A percentile compares a stretch with the other conserved stretches of the same genome.
These are phyloP conservation scores for Pogonocichla stellata DNA, from an alignment of 2,113 vertebrate species.

Conservation along the genomic window DNA sequence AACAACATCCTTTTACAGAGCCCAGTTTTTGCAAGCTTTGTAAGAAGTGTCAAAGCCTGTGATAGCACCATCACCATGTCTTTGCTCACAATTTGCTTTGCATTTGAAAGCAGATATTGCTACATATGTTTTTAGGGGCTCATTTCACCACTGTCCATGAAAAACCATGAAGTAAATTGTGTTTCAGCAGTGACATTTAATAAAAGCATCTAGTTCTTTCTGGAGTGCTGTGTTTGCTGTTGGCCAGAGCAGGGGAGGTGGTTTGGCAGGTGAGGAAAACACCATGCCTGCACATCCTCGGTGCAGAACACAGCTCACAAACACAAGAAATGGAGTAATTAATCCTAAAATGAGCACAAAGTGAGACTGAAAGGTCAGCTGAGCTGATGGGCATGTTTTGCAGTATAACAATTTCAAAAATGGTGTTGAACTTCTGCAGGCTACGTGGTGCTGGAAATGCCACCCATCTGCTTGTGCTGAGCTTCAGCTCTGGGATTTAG, in stretches of 20 bases:
- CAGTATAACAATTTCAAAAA: not conserved
- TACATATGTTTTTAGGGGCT: not conserved
- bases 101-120: not conserved
- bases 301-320: not conserved
- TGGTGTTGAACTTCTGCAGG: not conserved
- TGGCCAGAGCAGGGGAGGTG: not conserved
- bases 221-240: not conserved
- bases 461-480: not conserved
- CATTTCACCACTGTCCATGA: not conserved
- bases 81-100: not conserved
- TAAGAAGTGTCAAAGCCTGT: not conserved
- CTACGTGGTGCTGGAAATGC: not conserved
- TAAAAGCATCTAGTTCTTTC: not conserved
- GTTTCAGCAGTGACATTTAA: not conserved
- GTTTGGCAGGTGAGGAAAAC: not conserved
- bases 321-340: not conserved
- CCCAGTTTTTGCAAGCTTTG: not conserved
- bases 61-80: not conserved
- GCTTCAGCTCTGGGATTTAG: not conserved
- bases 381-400: slow-evolving; percentile 5
- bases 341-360: not conserved
- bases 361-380: slow-evolving; percentile 38
- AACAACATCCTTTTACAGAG: not conserved
- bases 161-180: not conserved
- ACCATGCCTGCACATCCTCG: not conserved